Conservation (phyloP, 2,888 invertebrate species). For the Chymomyza amoena region DNA sequence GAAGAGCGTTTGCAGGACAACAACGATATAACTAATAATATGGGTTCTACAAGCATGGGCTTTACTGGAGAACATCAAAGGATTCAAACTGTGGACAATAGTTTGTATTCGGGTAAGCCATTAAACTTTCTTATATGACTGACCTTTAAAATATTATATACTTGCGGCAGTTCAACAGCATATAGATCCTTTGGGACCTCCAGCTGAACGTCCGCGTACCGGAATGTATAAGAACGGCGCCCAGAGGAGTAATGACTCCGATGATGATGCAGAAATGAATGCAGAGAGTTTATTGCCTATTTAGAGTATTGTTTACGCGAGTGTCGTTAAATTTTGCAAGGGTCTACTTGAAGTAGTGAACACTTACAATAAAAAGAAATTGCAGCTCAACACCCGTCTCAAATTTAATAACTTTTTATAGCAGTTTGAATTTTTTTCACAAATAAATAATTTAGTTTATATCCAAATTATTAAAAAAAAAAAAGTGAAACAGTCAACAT, state of each 20-base stretch:
- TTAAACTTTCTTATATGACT: background rate
- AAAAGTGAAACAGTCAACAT: too few relatives aligned
- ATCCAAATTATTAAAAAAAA: too few relatives aligned
- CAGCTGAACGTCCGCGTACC: slow-evolving; percentile 77
- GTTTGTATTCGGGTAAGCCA: slow-evolving; percentile 39
- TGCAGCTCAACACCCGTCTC: too few relatives aligned
- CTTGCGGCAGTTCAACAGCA: slow-evolving; percentile 62
- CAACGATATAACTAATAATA: slow-evolving; percentile 35
- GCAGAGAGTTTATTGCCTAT: slow-evolving; percentile 77
- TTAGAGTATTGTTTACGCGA: slow-evolving; percentile 40
- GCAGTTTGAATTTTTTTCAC: too few relatives aligned
- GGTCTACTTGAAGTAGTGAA: too few relatives aligned
- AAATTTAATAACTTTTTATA: too few relatives aligned
- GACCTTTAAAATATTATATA: background rate
- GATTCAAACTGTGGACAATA: slow-evolving; percentile 31
- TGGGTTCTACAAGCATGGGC: slow-evolving; percentile 32
- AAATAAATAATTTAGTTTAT: too few relatives aligned
- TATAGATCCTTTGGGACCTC: slow-evolving; percentile 77
- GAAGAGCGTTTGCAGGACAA: slow-evolving; percentile 53
- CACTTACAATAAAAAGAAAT: too few relatives aligned
- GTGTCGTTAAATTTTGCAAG: background rate
- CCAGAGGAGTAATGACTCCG: slow-evolving; percentile 72
- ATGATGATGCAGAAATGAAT: slow-evolving; percentile 77
- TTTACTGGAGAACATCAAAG: slow-evolving; percentile 52
- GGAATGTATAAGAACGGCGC: slow-evolving; percentile 63